Percentiles rank a stretch among this genome's conserved stretches.
These are phyloP conservation scores for Smittia sp. DNA, from an alignment of 2,888 invertebrate genomes.

Conservation along the genomic window DNA sequence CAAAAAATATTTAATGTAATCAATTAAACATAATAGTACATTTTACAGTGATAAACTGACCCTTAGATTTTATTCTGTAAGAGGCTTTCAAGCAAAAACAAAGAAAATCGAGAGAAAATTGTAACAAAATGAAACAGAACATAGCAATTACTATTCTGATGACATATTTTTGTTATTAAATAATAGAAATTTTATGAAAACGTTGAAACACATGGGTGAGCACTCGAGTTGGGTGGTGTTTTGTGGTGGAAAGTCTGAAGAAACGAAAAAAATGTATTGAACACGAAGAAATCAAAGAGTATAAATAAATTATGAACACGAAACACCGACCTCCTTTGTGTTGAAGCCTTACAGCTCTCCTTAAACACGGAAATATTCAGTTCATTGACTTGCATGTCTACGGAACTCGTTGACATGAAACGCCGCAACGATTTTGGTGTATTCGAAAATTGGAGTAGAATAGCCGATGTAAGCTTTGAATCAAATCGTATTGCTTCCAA, in stretches of 20 bases:
- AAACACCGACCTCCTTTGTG: background rate
- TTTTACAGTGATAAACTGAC: conserved; percentile 12
- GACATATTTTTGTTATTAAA: conserved; percentile 12
- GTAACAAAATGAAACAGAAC: background rate
- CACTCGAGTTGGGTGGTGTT: background rate
- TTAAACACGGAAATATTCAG: no score
- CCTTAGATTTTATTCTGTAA: conserved; percentile 1
- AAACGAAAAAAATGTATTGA: background rate
- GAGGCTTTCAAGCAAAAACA: background rate
- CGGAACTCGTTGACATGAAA: no score
- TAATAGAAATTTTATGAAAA: background rate
- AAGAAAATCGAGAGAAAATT: background rate
- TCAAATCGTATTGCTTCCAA: no score
- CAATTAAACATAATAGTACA: conserved; percentile 3
- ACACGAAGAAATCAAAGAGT: background rate
- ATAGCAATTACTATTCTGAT: conserved; percentile 8
- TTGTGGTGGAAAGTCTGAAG: background rate
- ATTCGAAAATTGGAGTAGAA: no score
- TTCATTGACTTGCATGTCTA: no score
- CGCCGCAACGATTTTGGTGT: no score
- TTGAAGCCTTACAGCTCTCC: no score
- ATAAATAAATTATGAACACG: conserved; percentile 12
- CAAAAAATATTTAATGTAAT: conserved; percentile 5
- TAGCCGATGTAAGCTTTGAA: no score
- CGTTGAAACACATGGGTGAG: background rate